Evolutionary conservation across 1,140 invertebrate genomes (phyloP).

Genomic region (Tenebrio molitor): DNA sequence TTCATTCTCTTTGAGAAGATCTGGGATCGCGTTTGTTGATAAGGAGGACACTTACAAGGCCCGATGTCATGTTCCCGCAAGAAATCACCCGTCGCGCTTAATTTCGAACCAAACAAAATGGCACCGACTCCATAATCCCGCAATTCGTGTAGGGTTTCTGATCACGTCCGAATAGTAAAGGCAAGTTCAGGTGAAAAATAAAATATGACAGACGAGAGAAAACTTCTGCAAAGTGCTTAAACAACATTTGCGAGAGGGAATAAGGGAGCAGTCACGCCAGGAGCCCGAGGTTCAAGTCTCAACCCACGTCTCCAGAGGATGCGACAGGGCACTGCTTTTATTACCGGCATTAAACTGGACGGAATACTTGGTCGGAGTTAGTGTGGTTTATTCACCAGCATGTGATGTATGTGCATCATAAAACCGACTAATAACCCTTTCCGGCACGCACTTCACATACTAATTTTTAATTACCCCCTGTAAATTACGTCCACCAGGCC

Average conservation of each 20-base stretch:
- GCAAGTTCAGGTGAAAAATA: slow-evolving; percentile 55
- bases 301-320: slow-evolving; percentile 51
- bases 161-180: slow-evolving; percentile 54
- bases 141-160: slow-evolving; percentile 44
- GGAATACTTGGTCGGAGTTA: slow-evolving; percentile 34
- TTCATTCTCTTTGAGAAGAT: slow-evolving; percentile 29
- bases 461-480: slow-evolving; percentile 33
- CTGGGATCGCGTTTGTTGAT: neutral
- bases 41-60: slow-evolving; percentile 10
- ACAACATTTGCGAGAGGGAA: slow-evolving; percentile 50
- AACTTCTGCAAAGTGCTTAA: slow-evolving; percentile 51
- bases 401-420: slow-evolving; percentile 38
- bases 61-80: slow-evolving; percentile 19
- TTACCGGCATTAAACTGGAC: slow-evolving; percentile 50
- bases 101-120: slow-evolving; percentile 48
- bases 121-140: slow-evolving; percentile 36
- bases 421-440: slow-evolving; percentile 29
- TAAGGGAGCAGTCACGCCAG: slow-evolving; percentile 30
- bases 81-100: slow-evolving; percentile 45
- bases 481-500: neutral
- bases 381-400: slow-evolving; percentile 45
- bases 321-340: slow-evolving; percentile 53
- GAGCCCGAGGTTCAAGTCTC: slow-evolving; percentile 40
- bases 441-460: slow-evolving; percentile 36
- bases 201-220: slow-evolving; percentile 52